phyloP scores from a whole-genome alignment of 2,888 invertebrate species.

The Bombylius discolor region DNA sequence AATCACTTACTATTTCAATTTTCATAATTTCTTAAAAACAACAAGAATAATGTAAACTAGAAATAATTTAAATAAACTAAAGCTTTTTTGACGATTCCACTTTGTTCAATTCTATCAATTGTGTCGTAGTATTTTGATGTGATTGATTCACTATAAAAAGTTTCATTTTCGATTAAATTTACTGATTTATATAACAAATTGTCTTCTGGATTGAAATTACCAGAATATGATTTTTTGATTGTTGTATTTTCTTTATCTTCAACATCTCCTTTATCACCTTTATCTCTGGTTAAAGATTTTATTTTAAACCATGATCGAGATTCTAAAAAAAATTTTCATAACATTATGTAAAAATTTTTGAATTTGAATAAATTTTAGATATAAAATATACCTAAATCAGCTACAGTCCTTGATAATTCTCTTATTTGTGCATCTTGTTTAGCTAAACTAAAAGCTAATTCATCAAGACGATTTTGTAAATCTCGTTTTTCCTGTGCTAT shows the following conservation, averaged over 20 bases:
- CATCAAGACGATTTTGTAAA: constrained; percentile 51
- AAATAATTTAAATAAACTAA: neutral
- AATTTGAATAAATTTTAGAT: neutral
- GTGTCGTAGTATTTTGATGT: neutral
- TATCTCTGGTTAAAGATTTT: neutral
- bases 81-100: neutral
- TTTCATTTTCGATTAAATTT: constrained; percentile 29
- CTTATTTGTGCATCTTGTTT: constrained; percentile 67
- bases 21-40: too few relatives aligned
- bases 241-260: constrained; percentile 21
- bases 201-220: constrained; percentile 25
- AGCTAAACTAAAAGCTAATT: constrained; percentile 58
- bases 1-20: too few relatives aligned
- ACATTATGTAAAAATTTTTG: neutral
- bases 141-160: constrained; percentile 17
- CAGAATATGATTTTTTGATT: constrained; percentile 11
- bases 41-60: too few relatives aligned
- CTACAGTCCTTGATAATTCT: constrained; percentile 54
- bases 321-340: constrained; percentile 19
- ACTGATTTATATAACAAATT: constrained; percentile 31
- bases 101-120: neutral
- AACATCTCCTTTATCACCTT: constrained; percentile 16
- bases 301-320: constrained; percentile 27
- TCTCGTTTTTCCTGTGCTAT: constrained; percentile 51
- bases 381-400: constrained; percentile 38